phyloP scores from a whole-genome alignment of 2,113 vertebrate genomes.

The Sciurus niger region DNA sequence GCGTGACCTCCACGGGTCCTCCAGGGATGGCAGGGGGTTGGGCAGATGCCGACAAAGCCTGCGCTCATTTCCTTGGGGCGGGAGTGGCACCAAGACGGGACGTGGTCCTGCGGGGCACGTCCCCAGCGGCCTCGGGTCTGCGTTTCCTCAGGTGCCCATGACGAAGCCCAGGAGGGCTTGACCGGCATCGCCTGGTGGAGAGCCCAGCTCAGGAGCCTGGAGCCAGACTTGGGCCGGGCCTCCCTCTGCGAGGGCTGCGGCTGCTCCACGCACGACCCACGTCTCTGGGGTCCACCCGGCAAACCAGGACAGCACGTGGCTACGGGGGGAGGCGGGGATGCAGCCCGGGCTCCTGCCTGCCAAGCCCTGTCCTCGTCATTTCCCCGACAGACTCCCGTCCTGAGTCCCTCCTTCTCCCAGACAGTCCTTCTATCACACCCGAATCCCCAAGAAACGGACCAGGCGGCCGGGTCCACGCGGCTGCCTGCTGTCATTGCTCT shows the following conservation, averaged over 20 bases:
- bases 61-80: neutral
- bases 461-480: neutral
- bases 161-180: neutral
- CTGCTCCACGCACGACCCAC: neutral
- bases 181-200: neutral
- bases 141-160: neutral
- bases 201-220: too few relatives aligned
- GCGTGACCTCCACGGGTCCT: neutral
- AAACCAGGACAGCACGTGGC: neutral
- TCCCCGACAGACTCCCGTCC: neutral
- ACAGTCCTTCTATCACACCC: neutral
- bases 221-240: neutral
- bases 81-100: neutral
- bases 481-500: neutral
- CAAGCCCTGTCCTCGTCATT: neutral
- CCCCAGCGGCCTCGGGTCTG: neutral
- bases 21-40: neutral
- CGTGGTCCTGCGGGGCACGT: fast-evolving
- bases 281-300: neutral
- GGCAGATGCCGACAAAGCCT: neutral
- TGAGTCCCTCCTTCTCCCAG: neutral
- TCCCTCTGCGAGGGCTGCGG: neutral
- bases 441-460: neutral
- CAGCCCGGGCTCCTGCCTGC: neutral
- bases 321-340: neutral